Conservation (phyloP, 1,140 invertebrate genomes). For the Megalonaias nervosa region DNA sequence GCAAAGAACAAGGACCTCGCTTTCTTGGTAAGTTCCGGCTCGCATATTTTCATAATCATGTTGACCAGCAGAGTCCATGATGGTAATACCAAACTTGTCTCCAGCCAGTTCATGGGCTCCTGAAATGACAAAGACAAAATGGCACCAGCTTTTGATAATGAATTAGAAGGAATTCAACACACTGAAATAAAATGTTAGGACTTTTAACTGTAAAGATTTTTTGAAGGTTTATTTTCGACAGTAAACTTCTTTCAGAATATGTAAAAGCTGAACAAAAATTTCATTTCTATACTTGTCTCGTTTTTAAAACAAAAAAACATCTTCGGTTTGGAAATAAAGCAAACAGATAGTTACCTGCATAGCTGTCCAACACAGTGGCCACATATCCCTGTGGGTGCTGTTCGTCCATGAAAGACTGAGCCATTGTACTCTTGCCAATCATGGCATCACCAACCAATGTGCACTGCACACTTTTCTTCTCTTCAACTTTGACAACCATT, state of each 20-base stretch:
- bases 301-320: too few relatives aligned
- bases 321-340: too few relatives aligned
- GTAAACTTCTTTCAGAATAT: too few relatives aligned
- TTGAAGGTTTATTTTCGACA: too few relatives aligned
- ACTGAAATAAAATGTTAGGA: too few relatives aligned
- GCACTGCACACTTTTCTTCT: constrained; percentile 23
- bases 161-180: too few relatives aligned
- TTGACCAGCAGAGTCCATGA: constrained; percentile 35
- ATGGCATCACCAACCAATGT: constrained; percentile 34
- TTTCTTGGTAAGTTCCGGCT: constrained; percentile 27
- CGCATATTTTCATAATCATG: constrained; percentile 38
- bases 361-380: constrained; percentile 23
- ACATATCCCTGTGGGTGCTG: constrained; percentile 31
- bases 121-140: constrained; percentile 8
- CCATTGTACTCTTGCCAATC: constrained; percentile 35
- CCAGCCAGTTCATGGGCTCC: constrained; percentile 29
- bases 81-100: constrained; percentile 27
- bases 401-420: constrained; percentile 29
- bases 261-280: too few relatives aligned
- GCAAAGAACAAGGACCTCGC: constrained; percentile 98
- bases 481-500: constrained; percentile 32
- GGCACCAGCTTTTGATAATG: too few relatives aligned
- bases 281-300: too few relatives aligned
- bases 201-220: too few relatives aligned
- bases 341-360: constrained; percentile 21